Evolutionary conservation across 2,797 vertebrate species (phyloP).

Genomic region (Benthosema pterotum): DNA sequence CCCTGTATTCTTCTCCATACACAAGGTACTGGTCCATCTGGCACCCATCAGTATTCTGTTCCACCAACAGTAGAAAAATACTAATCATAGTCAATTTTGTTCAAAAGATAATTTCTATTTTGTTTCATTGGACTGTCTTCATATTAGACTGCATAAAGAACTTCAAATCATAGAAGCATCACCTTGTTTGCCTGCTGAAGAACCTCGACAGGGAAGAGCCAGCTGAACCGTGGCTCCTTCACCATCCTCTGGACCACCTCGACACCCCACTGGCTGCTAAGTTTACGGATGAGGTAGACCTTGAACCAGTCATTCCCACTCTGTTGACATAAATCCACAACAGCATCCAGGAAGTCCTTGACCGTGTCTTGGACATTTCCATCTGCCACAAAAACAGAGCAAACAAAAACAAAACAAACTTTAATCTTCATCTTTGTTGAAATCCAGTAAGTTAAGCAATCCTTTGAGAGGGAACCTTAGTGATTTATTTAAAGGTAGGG

Average conservation of each 20-base stretch:
- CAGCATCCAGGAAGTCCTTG: constrained; percentile 30
- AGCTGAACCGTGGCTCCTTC: constrained; percentile 26
- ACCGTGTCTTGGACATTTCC: constrained; percentile 9
- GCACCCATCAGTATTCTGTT: constrained; percentile 39
- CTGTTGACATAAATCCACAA: constrained; percentile 35
- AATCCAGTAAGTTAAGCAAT: too few species aligned
- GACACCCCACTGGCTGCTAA: constrained; percentile 24
- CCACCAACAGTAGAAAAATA: background rate
- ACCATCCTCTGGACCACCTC: constrained; percentile 28
- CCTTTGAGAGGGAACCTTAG: too few species aligned
- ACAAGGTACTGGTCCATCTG: constrained; percentile 50
- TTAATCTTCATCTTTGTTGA: too few species aligned
- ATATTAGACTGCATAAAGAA: too few species aligned
- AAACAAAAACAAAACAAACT: too few species aligned
- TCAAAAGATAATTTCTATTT: background rate
- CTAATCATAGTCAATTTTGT: background rate
- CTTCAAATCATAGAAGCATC: too few species aligned
- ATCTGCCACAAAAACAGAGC: constrained; percentile 17
- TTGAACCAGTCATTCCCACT: constrained; percentile 50
- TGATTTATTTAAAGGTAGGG: too few species aligned
- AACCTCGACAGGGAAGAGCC: constrained; percentile 51
- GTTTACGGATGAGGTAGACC: constrained; percentile 51
- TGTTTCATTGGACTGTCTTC: too few species aligned
- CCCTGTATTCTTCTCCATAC: constrained; percentile 48
- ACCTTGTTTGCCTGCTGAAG: constrained; percentile 38